Conservation (phyloP, 2,797 vertebrate species). For the Acanthiza pusilla region DNA sequence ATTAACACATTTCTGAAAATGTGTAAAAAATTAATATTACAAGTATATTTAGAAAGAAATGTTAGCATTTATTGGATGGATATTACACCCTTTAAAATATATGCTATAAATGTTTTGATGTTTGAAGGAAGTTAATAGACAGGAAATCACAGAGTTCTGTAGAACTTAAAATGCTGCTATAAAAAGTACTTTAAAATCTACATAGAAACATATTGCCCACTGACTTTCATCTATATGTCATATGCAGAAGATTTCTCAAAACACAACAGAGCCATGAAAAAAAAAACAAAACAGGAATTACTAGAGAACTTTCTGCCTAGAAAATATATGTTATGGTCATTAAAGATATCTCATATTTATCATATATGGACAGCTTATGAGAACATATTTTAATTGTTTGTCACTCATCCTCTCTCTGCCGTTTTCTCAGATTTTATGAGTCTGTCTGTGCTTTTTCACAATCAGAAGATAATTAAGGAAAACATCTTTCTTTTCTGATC, state of each 20-base stretch:
- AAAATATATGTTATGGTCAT: not conserved
- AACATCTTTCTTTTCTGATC: not conserved
- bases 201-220: not conserved
- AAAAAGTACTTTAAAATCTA: not conserved
- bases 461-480: not conserved
- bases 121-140: not conserved
- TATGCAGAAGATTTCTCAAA: not conserved
- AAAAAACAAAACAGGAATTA: not conserved
- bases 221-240: not conserved
- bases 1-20: conserved; percentile 24
- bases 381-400: not conserved
- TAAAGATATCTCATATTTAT: not conserved
- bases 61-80: conserved; percentile 20
- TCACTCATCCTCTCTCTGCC: not conserved
- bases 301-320: not conserved
- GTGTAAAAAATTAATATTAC: conserved; percentile 24
- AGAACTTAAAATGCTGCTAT: not conserved
- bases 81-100: conserved; percentile 29
- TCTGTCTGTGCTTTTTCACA: not conserved
- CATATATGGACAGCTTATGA: not conserved
- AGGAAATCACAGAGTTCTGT: not conserved
- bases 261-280: not conserved
- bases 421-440: not conserved
- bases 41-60: not conserved
- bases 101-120: not conserved